Evolutionary conservation across 2,113 vertebrate species (phyloP).

Genomic region (Butorides virescens): DNA sequence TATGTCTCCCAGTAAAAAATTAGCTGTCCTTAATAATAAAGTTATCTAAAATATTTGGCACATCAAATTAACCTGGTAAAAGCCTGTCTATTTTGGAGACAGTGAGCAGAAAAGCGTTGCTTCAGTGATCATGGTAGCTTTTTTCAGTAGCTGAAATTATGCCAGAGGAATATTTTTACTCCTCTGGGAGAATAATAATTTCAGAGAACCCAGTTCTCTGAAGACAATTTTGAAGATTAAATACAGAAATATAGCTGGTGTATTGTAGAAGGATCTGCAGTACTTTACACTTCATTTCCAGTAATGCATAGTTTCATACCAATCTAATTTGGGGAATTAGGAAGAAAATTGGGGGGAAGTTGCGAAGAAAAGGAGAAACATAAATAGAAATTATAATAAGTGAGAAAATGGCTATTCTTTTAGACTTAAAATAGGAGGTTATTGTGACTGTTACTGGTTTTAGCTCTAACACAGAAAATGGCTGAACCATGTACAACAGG

Average conservation of each 20-base stretch:
- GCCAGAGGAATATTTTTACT: neutral
- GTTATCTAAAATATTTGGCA: neutral
- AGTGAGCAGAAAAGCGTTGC: neutral
- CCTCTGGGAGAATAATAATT: neutral
- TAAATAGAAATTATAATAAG: neutral
- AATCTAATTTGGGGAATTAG: neutral
- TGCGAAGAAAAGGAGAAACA: neutral
- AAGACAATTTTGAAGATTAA: neutral
- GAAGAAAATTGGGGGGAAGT: neutral
- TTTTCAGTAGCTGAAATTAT: neutral
- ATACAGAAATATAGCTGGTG: neutral
- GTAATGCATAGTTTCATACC: neutral
- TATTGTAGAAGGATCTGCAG: neutral
- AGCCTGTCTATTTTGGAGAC: neutral
- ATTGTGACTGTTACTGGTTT: accelerated
- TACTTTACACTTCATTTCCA: neutral
- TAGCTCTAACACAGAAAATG: neutral
- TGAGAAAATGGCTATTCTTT: neutral
- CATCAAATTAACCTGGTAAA: neutral
- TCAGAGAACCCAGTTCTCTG: neutral
- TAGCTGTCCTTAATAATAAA: neutral
- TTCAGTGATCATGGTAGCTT: neutral
- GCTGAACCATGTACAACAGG: neutral
- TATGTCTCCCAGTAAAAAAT: neutral
- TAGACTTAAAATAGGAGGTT: neutral